Base-by-base conservation (phyloP, 2,888 invertebrate species). In the Ennomos fuscantarius region DNA sequence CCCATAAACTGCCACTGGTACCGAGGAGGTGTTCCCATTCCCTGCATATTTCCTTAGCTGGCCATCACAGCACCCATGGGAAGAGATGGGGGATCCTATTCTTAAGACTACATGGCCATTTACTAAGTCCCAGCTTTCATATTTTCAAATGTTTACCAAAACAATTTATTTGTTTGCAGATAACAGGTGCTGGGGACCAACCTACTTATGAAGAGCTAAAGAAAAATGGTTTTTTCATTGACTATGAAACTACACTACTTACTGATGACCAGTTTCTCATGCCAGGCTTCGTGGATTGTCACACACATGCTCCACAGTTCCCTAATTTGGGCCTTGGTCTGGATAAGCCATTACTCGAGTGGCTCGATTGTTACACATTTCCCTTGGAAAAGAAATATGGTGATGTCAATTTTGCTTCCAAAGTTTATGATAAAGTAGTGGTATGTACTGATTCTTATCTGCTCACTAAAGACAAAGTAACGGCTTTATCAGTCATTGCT, bases 281-380 rank as follows among this genome's bases (percentile, higher is more conserved):
- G 80, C 98, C 98, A 0, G 98, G 98, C 0, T 94, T 98, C 59
- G 93, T 98, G 2, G 98, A 98, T 83, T 96, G 96, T 15, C 98
- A 98, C 79, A 96, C 97, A 9, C 98, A 98, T 89, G 97, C 97
- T 0, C 95, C 97, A 0, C 98, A 98, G 85, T 96, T 96, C 70
- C 96, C 97, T 0, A 98, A 98, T 84, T 90, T 95, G 55, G 98
- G 98, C 0, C 85, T 97, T 9, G 98, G 97, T 0, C 93, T 97
- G 65, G 97, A 97, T 76, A 93, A 94, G 68, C 94, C 95, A 0
- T 87, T 98, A 37, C 81, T 98, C 8, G 96, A 97, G 45, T 98
- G 98, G 98, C 89, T 98, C 8, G 93, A 95, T 24, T 93, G 92
- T 6, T 98, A 98, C 78, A 98, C 98, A 1, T 98, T 96, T 77